phyloP scores from a whole-genome alignment of 1,140 invertebrate species.

The Paracyclopina nana region DNA sequence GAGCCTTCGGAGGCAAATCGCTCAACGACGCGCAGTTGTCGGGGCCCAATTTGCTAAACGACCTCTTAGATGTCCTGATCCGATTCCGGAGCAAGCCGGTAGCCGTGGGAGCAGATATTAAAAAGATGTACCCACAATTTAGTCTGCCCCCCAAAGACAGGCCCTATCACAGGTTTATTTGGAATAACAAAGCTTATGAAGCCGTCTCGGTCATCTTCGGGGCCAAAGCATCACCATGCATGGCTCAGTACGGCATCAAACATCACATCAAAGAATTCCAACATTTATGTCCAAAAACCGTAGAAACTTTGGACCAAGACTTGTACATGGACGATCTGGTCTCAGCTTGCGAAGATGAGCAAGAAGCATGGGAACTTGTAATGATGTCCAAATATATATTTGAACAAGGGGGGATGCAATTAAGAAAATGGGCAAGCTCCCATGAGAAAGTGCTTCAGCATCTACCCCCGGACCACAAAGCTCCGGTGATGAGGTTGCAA shows the following conservation, averaged over 20 bases:
- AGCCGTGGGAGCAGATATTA: slow-evolving; percentile 17
- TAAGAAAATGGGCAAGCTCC: slow-evolving; percentile 16
- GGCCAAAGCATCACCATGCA: slow-evolving; percentile 18
- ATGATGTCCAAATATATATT: slow-evolving; percentile 10
- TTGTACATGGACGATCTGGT: slow-evolving; percentile 21
- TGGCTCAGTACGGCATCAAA: slow-evolving; percentile 18
- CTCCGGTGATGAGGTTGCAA: too few relatives aligned
- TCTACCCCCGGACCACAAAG: not conserved
- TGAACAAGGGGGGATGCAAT: slow-evolving; percentile 15
- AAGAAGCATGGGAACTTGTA: slow-evolving; percentile 12
- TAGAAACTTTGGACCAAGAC: not conserved
- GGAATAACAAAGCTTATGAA: slow-evolving; percentile 18
- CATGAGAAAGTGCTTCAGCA: slow-evolving; percentile 5
- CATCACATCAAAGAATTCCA: slow-evolving; percentile 12
- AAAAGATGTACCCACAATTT: slow-evolving; percentile 18
- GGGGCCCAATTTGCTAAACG: slow-evolving; percentile 17
- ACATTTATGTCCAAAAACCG: not conserved
- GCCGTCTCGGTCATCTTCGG: slow-evolving; percentile 20
- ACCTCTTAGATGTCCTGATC: slow-evolving; percentile 15
- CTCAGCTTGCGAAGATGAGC: slow-evolving; percentile 6
- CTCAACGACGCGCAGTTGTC: slow-evolving; percentile 17
- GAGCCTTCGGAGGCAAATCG: slow-evolving; percentile 5
- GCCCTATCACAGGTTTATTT: slow-evolving; percentile 19
- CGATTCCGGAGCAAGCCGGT: slow-evolving; percentile 17
- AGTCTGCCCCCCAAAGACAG: slow-evolving; percentile 16